A percentile compares a stretch with the other conserved stretches of the same genome.
Conservation (phyloP, 2,113 vertebrate genomes). For the Rhabdornis inornatus region DNA sequence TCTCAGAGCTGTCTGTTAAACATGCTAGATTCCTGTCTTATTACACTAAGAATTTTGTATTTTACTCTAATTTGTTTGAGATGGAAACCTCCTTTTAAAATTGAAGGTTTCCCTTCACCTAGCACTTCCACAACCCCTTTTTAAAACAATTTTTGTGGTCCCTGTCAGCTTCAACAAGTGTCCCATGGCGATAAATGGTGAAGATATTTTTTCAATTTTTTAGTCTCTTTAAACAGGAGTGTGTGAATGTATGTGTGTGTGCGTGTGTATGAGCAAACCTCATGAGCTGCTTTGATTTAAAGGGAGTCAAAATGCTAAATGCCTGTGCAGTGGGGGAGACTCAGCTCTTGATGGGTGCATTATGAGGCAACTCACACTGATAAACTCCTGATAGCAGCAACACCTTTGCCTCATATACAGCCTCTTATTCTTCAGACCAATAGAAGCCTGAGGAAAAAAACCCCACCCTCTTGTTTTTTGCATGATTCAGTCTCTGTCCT, state of each 20-base stretch:
- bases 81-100: neutral
- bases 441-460: rapidly evolving
- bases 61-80: neutral
- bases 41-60: neutral
- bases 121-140: neutral
- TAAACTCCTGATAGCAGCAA: neutral
- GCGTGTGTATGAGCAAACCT: neutral
- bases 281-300: neutral
- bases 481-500: neutral
- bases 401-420: neutral
- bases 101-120: neutral
- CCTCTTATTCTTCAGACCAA: neutral
- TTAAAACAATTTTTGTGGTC: neutral
- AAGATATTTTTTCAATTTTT: neutral
- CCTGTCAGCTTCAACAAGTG: neutral
- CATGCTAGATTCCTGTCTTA: neutral
- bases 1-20: neutral
- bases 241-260: neutral
- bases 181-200: neutral
- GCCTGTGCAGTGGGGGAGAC: neutral
- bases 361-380: rapidly evolving
- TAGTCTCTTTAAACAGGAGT: neutral
- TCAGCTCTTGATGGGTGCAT: neutral
- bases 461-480: neutral
- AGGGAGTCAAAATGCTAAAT: neutral